Evolutionary conservation across 2,888 invertebrate genomes (phyloP), one percentile per base, ranked within the genome.

Genomic region (Acanthosoma haemorrhoidale): DNA sequence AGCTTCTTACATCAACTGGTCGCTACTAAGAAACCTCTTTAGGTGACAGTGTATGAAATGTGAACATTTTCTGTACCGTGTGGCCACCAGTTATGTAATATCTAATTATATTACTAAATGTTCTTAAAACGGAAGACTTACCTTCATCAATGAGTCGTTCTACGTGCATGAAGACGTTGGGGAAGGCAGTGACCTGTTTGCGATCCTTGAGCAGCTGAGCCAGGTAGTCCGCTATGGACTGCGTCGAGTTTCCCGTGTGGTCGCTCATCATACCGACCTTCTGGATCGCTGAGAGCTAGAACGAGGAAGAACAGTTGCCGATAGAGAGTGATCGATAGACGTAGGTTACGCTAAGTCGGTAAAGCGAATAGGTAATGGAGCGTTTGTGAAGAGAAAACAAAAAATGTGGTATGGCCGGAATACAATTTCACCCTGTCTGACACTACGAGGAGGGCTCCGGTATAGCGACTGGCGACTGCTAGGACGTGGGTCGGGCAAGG

Each of bases 201-300:
- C 97, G 94, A 88, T 99, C 99, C 88, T 99, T 99, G 82, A 99
- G 88, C 85, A 99, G 89, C 86, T 99, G 98, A 82, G 98, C 96
- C 87, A 99, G 88, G 87, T 99, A 99, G 86, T 99, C 98, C 84
- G 98, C 96, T 86, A 94, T 93, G 86, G 94, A 94, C 83, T 94
- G 94, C 84, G 94, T 94, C 82, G 90, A 73, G 82, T 90, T 73
- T 59, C 72, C 71, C 41, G 68, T 68, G 70, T 74, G 74, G 51
- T 75, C 75, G 73, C 74, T 75, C 75, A 75, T 75, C 64, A 36
- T 66, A 36, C 34, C 36, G 32, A 36, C 36, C 34, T 61, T 61
- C 61, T 34, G 21, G 34, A 21, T 36, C 61, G 34, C 61, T 61
- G 34, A 16, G 61, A 51, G 51, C 51, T 51, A 51, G 51, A 51